Percentiles rank a stretch among this genome's conserved stretches.
Conservation (phyloP, 2,113 vertebrate species). For the Apaloderma vittatum region DNA sequence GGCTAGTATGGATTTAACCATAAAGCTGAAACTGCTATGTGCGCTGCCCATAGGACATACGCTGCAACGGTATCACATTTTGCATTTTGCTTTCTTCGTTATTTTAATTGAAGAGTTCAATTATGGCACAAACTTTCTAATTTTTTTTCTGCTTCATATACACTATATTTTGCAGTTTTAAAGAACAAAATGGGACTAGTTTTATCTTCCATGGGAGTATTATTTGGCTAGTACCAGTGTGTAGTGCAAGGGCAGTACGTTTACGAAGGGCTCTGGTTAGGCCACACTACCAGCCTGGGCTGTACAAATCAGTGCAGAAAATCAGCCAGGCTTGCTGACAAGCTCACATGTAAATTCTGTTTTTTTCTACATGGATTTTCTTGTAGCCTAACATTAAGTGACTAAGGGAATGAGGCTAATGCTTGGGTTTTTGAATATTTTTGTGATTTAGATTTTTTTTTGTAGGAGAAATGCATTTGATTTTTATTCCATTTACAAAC, state of each 20-base stretch:
- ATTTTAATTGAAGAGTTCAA: not conserved
- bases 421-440: not conserved
- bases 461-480: not conserved
- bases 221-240: not conserved
- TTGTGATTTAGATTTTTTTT: not conserved
- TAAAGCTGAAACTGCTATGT: not conserved
- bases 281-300: accelerated
- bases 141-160: not conserved
- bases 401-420: not conserved
- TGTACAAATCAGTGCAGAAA: not conserved
- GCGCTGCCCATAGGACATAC: not conserved
- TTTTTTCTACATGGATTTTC: not conserved
- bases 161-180: not conserved
- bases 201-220: not conserved
- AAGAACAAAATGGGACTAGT: not conserved
- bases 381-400: accelerated
- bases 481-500: conserved; percentile 1
- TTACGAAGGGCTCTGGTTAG: not conserved
- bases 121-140: not conserved
- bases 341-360: not conserved
- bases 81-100: not conserved
- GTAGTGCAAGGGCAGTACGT: not conserved
- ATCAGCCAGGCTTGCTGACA: not conserved
- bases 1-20: not conserved
- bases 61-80: not conserved